Base-by-base conservation (phyloP, 1,140 invertebrate genomes). In the Lepidurus couesii region DNA sequence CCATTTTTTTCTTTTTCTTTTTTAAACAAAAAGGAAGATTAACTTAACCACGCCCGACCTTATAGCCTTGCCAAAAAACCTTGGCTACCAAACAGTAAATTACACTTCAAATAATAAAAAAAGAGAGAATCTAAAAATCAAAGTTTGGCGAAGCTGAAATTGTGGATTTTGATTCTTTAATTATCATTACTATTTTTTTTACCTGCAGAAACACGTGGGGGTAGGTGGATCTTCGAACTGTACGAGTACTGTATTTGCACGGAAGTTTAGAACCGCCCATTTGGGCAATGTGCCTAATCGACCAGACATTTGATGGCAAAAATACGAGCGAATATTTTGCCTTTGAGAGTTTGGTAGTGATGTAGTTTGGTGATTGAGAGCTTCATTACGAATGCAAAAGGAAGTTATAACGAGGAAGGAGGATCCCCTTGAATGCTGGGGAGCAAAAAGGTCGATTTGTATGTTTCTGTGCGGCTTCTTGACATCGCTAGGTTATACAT, bases 31-130 rank as follows among this genome's bases (percentile, higher is more conserved):
- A 21, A 5, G 53, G 16, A 65, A 65, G 16, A 65, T 65, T 13
- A 13, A 65, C 53, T 7, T 21, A 21, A 13, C 53, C 53, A 65
- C 34, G 34, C 34, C 34, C 34, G n/a, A 65, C 5, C 53, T 65
- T 65, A 65, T 65, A 65, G 53, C 53, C 53, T 65, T 65, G 53
- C 53, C 53, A 65, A 65, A 47, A 65, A 65, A n/a, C 53, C 53
- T 65, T 65, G 53, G 21, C 53, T 65, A 65, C 53, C 34, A 34
- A 3, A 34, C 34, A 34, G 34, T 34, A 34, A 34, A 34, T 34
- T 34, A 4, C 34, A 34, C 34, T 34, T 4, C 34, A 34, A 34
- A 34, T 4, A 34, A 34, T 34, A 34, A 34, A 4, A n/a, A 24
- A 34, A 34, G 26, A 34, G 2, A 34, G 1, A 1, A 34, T 1